Conservation (phyloP, 2,888 invertebrate genomes). For the Orthosia cruda region DNA sequence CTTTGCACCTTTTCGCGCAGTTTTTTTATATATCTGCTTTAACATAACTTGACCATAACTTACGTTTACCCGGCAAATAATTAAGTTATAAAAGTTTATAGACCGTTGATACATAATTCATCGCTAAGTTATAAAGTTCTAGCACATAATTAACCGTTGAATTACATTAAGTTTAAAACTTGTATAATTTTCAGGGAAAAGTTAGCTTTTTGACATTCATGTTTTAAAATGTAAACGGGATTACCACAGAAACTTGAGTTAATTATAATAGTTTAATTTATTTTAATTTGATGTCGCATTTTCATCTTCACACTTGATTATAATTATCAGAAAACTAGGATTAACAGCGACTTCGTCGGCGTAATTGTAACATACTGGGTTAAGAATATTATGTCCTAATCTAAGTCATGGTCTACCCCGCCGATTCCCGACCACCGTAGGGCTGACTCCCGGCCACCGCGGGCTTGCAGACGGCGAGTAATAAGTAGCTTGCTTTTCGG, state of each 20-base stretch:
- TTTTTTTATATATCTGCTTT: constrained; percentile 39
- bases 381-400: no score
- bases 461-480: no score
- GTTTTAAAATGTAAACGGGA: background rate
- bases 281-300: background rate
- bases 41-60: constrained; percentile 43
- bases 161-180: constrained; percentile 12
- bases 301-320: background rate
- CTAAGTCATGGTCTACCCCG: no score
- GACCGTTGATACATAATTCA: constrained; percentile 51
- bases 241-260: background rate
- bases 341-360: no score
- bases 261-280: background rate
- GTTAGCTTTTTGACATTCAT: background rate
- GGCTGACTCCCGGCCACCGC: no score
- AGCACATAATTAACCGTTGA: constrained; percentile 44
- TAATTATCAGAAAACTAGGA: background rate
- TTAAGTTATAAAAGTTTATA: constrained; percentile 66
- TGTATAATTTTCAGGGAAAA: constrained; percentile 9
- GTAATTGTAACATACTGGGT: no score
- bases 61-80: constrained; percentile 53
- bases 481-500: no score
- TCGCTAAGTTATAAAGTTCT: constrained; percentile 45
- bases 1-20: constrained; percentile 43
- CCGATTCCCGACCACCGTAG: no score